Evolutionary conservation across 1,140 invertebrate species (phyloP).

Genomic region (Wasmannia auropunctata): DNA sequence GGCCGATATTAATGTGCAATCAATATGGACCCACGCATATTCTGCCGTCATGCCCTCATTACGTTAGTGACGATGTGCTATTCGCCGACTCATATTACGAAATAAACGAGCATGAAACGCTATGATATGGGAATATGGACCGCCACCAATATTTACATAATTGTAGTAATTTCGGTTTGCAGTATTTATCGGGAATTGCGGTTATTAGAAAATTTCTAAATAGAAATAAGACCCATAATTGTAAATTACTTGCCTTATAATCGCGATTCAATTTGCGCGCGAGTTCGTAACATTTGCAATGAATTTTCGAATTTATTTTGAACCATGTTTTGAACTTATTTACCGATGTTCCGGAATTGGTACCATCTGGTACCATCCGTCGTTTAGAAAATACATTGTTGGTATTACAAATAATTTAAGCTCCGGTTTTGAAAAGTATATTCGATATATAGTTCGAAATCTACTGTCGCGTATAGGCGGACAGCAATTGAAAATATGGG

Average conservation of each 20-base stretch:
- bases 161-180: slow-evolving; percentile 22
- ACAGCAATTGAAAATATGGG: too few species aligned
- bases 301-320: too few species aligned
- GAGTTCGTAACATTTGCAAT: neutral
- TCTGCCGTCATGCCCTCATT: slow-evolving; percentile 38
- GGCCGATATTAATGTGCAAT: slow-evolving; percentile 64
- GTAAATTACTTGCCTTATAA: neutral
- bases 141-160: slow-evolving; percentile 48
- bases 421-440: too few species aligned
- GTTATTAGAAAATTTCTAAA: slow-evolving; percentile 19
- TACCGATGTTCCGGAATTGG: too few species aligned
- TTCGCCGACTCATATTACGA: slow-evolving; percentile 72
- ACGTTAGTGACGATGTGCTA: slow-evolving; percentile 67
- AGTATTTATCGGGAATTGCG: slow-evolving; percentile 37
- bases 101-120: slow-evolving; percentile 68
- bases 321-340: too few species aligned
- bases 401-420: too few species aligned
- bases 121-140: slow-evolving; percentile 34
- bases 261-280: neutral
- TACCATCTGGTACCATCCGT: too few species aligned
- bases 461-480: too few species aligned
- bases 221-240: slow-evolving; percentile 9
- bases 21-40: slow-evolving; percentile 55
- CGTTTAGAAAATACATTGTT: too few species aligned
- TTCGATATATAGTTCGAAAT: too few species aligned